Evolutionary conservation across 2,113 vertebrate species (phyloP).

Genomic region (Albula glossodonta): DNA sequence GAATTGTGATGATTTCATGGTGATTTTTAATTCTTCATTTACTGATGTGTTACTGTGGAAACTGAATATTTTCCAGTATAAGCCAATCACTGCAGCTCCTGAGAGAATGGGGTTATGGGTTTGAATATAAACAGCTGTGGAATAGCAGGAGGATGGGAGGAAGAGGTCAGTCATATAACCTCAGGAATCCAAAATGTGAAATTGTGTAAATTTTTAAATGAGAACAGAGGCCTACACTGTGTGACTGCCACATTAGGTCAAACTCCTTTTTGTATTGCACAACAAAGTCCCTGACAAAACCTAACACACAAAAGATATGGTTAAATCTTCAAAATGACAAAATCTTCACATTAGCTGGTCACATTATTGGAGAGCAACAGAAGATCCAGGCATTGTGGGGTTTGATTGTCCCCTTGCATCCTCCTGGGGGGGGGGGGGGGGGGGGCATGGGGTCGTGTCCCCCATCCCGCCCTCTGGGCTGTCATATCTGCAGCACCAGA

Average conservation of each 20-base stretch:
- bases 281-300: not conserved
- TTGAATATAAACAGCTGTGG: not conserved
- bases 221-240: not conserved
- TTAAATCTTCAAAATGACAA: not conserved
- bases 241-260: not conserved
- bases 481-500: slow-evolving; percentile 77
- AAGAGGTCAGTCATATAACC: not conserved
- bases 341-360: slow-evolving; percentile 4
- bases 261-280: not conserved
- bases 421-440: not conserved
- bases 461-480: too few species aligned
- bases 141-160: not conserved
- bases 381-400: not conserved
- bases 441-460: too few species aligned
- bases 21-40: not conserved
- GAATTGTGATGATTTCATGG: not conserved
- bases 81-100: not conserved
- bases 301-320: not conserved
- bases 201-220: not conserved
- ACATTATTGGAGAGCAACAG: not conserved
- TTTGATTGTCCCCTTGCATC: not conserved
- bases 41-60: not conserved
- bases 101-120: not conserved
- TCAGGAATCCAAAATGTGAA: not conserved
- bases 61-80: not conserved